A percentile compares a stretch with the other conserved stretches of the same genome.
These are phyloP conservation scores for Salvelinus fontinalis DNA, from an alignment of 2,113 vertebrate species.

Conservation along the genomic window DNA sequence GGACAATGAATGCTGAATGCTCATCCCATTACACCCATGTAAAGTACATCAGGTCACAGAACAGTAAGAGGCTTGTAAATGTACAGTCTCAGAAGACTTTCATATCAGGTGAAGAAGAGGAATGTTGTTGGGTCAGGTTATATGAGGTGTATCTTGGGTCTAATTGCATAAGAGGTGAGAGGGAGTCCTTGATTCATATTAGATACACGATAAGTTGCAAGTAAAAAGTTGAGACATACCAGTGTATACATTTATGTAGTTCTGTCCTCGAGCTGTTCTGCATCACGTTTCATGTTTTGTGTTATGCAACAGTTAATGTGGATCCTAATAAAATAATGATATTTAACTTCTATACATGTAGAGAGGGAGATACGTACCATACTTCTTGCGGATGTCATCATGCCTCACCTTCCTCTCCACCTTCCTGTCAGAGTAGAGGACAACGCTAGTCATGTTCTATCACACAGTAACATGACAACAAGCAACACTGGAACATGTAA, in stretches of 20 bases:
- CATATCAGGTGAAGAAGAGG: neutral
- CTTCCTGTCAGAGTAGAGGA: constrained; percentile 66
- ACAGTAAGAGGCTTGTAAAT: no score
- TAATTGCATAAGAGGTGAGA: neutral
- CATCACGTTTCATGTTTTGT: no score
- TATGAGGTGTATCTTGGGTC: no score
- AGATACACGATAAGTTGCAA: neutral
- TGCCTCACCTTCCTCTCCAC: constrained; percentile 76
- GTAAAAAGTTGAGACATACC: neutral
- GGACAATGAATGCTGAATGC: neutral
- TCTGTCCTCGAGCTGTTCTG: no score
- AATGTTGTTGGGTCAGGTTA: no score
- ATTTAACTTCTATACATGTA: no score
- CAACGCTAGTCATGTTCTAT: neutral
- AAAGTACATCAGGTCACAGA: no score
- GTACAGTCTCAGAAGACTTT: neutral
- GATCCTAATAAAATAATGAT: no score
- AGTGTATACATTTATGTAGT: no score
- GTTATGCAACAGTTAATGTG: no score
- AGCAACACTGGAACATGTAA: no score
- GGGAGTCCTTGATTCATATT: neutral
- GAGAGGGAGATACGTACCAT: constrained; percentile 72
- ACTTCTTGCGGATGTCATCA: constrained; percentile 88
- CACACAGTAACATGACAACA: neutral
- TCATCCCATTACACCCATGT: constrained; percentile 9